Conservation (phyloP, 1,140 invertebrate species). For the Stegodyphus dumicola region DNA sequence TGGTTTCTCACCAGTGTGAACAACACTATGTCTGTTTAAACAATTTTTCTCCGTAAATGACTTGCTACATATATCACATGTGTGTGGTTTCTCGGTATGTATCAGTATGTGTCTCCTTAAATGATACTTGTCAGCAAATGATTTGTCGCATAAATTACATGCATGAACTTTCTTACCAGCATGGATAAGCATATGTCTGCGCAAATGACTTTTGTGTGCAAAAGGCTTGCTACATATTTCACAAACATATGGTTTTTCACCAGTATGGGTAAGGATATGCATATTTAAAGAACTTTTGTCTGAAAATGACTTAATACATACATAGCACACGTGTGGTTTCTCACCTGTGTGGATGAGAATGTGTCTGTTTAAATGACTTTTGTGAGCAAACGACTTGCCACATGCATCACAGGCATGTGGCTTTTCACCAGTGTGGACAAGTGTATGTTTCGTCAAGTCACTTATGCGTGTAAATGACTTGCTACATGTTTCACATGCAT, state of each 20-base stretch:
- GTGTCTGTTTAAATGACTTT: too few species aligned
- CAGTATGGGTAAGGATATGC: background rate
- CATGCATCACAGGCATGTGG: too few species aligned
- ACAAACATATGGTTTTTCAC: slow-evolving; percentile 54
- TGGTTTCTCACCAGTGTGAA: too few species aligned
- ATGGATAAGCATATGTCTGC: background rate
- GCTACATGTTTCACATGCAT: too few species aligned
- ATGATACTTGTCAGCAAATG: background rate
- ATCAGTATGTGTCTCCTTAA: background rate
- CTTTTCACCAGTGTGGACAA: too few species aligned
- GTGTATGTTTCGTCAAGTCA: background rate
- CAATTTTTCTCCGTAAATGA: too few species aligned
- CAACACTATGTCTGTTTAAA: too few species aligned
- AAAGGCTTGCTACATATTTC: slow-evolving; percentile 54
- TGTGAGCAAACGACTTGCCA: too few species aligned
- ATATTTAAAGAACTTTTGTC: background rate
- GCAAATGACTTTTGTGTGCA: background rate
- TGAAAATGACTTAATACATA: background rate
- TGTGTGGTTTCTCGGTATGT: too few species aligned
- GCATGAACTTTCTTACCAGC: background rate
- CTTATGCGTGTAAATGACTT: too few species aligned
- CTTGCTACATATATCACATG: too few species aligned
- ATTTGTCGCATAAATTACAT: background rate
- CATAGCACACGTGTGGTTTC: background rate
- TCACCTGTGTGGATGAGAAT: background rate